These are phyloP conservation scores for Diacarnus erythraeanus DNA, from an alignment of 37 sponge, comb jelly and placozoan species.

Conservation along the genomic window DNA sequence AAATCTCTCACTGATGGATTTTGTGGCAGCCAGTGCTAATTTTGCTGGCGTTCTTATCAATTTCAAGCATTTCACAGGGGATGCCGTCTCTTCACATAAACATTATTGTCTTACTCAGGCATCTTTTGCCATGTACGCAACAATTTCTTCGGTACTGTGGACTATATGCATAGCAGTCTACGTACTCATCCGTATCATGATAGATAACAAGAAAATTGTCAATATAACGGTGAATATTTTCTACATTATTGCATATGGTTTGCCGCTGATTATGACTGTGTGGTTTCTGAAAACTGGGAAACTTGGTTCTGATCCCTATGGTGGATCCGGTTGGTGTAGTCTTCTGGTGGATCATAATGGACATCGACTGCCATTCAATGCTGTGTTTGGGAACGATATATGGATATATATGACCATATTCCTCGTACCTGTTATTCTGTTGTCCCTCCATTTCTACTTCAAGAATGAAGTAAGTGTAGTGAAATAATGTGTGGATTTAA, in stretches of 20 bases:
- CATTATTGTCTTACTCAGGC: constrained; percentile 45
- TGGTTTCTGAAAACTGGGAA: constrained; percentile 29
- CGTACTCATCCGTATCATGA: constrained; percentile 45
- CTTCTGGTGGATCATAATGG: constrained; percentile 1
- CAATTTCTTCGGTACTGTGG: constrained; percentile 61
- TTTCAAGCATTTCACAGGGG: constrained; percentile 17
- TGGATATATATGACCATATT: constrained; percentile 67
- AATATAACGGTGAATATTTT: not conserved
- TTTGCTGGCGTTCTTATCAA: constrained; percentile 44
- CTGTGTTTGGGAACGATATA: constrained; percentile 60
- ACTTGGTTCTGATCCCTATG: constrained; percentile 21
- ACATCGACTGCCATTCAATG: not conserved
- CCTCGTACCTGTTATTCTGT: constrained; percentile 45
- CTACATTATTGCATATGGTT: constrained; percentile 40
- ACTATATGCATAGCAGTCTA: constrained; percentile 63
- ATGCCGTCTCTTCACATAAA: not conserved
- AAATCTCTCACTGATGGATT: constrained; percentile 70
- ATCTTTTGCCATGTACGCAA: constrained; percentile 54
- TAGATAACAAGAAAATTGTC: not conserved
- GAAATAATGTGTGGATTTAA: no score
- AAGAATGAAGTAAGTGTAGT: constrained; percentile 9
- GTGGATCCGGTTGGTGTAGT: constrained; percentile 77
- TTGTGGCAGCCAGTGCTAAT: constrained; percentile 49
- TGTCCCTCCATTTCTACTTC: constrained; percentile 40
- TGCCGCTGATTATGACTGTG: constrained; percentile 34